These are phyloP conservation scores for Nasalis larvatus DNA, from an alignment of 2,113 vertebrate species.

Conservation along the genomic window DNA sequence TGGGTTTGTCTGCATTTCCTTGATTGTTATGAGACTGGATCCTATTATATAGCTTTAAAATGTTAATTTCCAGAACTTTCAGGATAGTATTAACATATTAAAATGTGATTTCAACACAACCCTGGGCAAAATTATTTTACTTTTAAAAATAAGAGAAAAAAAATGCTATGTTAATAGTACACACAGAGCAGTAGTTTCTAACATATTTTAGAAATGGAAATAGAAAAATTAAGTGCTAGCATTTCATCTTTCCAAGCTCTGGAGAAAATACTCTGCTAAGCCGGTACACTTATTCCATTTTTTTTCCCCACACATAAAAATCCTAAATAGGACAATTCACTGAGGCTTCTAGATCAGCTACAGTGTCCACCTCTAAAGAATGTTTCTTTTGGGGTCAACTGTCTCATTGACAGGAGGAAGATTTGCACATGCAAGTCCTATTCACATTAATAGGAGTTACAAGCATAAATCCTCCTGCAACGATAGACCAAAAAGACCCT, in stretches of 20 bases:
- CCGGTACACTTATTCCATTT: neutral
- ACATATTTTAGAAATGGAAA: constrained; percentile 17
- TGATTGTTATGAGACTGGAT: neutral
- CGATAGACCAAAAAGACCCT: constrained; percentile 73
- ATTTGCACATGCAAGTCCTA: constrained; percentile 81
- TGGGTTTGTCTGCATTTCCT: neutral
- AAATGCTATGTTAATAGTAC: neutral
- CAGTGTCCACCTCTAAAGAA: neutral
- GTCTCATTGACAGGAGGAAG: constrained; percentile 78
- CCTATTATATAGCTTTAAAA: neutral
- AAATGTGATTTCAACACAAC: neutral
- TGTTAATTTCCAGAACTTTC: neutral
- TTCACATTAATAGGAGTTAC: constrained; percentile 80
- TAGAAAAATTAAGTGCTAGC: neutral
- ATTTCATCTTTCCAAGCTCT: constrained; percentile 15
- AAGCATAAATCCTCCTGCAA: constrained; percentile 74
- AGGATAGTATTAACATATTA: neutral
- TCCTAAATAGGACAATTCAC: neutral
- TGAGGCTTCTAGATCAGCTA: constrained; percentile 69
- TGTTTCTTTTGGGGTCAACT: constrained; percentile 77
- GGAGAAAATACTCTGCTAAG: neutral
- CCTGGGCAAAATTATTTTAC: neutral
- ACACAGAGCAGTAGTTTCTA: neutral
- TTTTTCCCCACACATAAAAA: neutral
- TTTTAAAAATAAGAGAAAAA: neutral